Evolutionary conservation across 2,797 vertebrate genomes (phyloP).

Genomic region (Serranus cabrilla): DNA sequence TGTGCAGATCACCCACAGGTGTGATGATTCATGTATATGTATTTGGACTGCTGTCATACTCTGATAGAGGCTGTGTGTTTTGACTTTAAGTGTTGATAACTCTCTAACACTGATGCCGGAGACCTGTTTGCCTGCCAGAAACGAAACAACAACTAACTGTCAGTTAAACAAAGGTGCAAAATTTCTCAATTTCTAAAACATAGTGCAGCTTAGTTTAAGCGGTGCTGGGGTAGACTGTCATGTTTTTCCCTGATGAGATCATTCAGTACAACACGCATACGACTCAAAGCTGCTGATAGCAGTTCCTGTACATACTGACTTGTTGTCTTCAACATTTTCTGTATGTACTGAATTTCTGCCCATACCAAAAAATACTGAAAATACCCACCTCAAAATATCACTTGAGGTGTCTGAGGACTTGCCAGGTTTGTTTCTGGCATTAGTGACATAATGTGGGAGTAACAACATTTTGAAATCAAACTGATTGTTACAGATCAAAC

Average conservation of each 20-base stretch:
- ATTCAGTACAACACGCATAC: background rate
- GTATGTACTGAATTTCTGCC: background rate
- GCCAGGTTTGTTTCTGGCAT: too few species aligned
- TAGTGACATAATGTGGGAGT: too few species aligned
- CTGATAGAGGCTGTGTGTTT: constrained; percentile 4
- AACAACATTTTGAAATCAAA: too few species aligned
- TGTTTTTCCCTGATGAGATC: background rate
- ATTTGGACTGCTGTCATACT: constrained; percentile 17
- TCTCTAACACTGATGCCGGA: background rate
- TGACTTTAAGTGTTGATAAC: constrained; percentile 4
- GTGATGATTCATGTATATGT: constrained; percentile 24
- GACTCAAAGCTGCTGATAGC: background rate
- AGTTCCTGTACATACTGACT: background rate
- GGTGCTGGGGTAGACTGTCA: background rate
- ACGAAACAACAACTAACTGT: background rate
- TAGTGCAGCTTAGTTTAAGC: background rate
- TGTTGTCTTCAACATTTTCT: background rate
- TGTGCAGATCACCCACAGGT: constrained; percentile 32
- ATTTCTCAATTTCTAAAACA: background rate
- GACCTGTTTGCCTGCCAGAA: background rate
- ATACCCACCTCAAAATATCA: too few species aligned
- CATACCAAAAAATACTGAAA: too few species aligned
- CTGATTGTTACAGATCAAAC: too few species aligned
- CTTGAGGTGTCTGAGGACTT: too few species aligned
- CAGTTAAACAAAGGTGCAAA: background rate